A percentile compares a stretch with the other conserved stretches of the same genome.
These are phyloP conservation scores for Platycnemis pennipes DNA, from an alignment of 2,888 invertebrate genomes.

Conservation along the genomic window DNA sequence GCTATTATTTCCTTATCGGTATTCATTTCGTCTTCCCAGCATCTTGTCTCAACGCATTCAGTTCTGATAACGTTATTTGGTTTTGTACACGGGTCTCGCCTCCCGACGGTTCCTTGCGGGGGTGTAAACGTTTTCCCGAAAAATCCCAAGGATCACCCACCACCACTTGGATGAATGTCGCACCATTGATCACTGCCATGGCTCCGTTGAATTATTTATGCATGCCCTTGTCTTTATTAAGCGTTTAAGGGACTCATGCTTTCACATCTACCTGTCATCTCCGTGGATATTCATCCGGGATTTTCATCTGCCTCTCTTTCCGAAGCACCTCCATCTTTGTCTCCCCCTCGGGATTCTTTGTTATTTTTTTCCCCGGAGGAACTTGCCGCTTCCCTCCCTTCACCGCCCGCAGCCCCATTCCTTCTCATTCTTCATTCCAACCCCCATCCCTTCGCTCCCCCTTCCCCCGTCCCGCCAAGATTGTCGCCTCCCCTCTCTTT, in stretches of 20 bases:
- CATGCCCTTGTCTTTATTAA: neutral
- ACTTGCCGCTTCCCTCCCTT: neutral
- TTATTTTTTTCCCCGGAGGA: neutral
- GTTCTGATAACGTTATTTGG: neutral
- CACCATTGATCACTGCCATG: neutral
- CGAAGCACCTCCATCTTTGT: neutral
- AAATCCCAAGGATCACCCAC: neutral
- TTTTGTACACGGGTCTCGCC: neutral
- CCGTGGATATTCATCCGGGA: neutral
- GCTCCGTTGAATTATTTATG: neutral
- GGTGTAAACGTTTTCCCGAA: neutral
- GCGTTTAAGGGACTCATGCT: neutral
- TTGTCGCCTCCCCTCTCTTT: neutral
- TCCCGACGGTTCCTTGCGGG: neutral
- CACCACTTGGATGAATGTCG: neutral
- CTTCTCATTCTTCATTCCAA: neutral
- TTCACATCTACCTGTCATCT: conserved; percentile 8
- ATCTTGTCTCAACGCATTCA: neutral
- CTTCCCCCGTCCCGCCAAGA: neutral
- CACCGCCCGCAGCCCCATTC: neutral
- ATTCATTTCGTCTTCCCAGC: neutral
- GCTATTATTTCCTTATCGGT: too few species aligned
- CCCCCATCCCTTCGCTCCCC: neutral
- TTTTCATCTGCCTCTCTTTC: neutral
- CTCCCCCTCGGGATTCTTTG: neutral